Percentiles rank a stretch among this genome's conserved stretches.
Conservation (phyloP, 1,140 invertebrate species). For the Ceratina calcarata region DNA sequence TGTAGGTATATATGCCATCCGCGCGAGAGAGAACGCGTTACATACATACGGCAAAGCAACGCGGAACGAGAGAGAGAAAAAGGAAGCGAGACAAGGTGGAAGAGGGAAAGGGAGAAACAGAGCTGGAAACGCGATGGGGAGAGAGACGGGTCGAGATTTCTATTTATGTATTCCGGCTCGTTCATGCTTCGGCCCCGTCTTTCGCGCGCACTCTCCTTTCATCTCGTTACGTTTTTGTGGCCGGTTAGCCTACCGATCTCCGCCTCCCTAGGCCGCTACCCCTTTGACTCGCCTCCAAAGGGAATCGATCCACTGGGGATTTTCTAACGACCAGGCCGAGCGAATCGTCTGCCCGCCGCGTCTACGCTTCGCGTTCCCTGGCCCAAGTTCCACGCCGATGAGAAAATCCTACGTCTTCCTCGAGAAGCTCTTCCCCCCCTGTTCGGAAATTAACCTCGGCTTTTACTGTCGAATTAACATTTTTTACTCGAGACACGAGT, state of each 20-base stretch:
- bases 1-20: constrained; percentile 45
- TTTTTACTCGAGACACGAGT: too few species aligned
- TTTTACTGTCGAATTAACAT: too few species aligned
- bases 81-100: background rate
- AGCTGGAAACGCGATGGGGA: constrained; percentile 12
- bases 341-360: constrained; percentile 45
- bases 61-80: background rate
- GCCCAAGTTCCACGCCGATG: too few species aligned
- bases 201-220: constrained; percentile 74
- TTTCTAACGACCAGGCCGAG: constrained; percentile 48
- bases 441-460: too few species aligned
- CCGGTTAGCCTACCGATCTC: constrained; percentile 42
- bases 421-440: too few species aligned
- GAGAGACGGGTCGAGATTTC: constrained; percentile 65
- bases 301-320: constrained; percentile 54
- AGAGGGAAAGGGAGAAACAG: background rate
- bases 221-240: constrained; percentile 78
- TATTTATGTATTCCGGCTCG: constrained; percentile 80
- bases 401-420: too few species aligned
- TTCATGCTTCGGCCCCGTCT: constrained; percentile 70
- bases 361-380: background rate
- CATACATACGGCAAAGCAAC: background rate
- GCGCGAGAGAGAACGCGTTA: constrained; percentile 1
- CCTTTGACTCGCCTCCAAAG: constrained; percentile 49
- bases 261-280: background rate